Evolutionary conservation across 2,888 invertebrate genomes (phyloP), one percentile per base, ranked within the genome.

Genomic region (Ypsolopha scabrella): DNA sequence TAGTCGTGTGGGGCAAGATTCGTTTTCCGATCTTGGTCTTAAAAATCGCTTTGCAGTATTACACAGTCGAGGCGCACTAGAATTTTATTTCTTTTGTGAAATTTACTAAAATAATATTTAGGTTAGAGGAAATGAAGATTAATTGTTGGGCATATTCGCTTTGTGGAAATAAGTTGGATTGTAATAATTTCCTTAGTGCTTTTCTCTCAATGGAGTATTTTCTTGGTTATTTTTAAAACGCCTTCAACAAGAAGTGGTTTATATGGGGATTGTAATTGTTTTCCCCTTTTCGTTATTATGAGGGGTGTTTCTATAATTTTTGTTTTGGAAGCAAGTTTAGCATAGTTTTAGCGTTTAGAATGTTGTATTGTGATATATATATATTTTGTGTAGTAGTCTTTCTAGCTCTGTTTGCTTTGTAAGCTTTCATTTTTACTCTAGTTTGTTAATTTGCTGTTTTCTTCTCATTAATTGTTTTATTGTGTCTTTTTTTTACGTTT

Each of bases 31-130:
- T 39, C 34, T 49, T 39, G 49, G 14, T 47, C 47, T 37, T 34
- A 13, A 7, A 47, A 37, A 14, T 24, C 49, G 24, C 37, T 41
- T 67, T 70, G 62, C 78, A 80, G 80, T 80, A 80, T 80, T 80
- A 79, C 64, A 71, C 68, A 59, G 64, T 72, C 70, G 73, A 75
- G 75, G 74, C 73, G 67, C 69, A 55, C 57, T 56, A 53, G 44
- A 53, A 54, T 52, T 57, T 53, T 51, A 55, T 58, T 57, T 54
- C 54, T 47, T 43, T 49, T 52, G 57, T 52, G 56, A 60, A 45
- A 52, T 55, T 54, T 48, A 52, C 24, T 41, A 52, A 56, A 52
- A 55, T 13, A 14, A 9, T 13, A 36, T 9, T 37, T 36, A 24
- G 24, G 39, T 9, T 39, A 39, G 39, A n/a, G 11, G 6, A 39